Base-by-base conservation (phyloP, 2,888 invertebrate genomes). In the Omphaloscelis lunosa region DNA sequence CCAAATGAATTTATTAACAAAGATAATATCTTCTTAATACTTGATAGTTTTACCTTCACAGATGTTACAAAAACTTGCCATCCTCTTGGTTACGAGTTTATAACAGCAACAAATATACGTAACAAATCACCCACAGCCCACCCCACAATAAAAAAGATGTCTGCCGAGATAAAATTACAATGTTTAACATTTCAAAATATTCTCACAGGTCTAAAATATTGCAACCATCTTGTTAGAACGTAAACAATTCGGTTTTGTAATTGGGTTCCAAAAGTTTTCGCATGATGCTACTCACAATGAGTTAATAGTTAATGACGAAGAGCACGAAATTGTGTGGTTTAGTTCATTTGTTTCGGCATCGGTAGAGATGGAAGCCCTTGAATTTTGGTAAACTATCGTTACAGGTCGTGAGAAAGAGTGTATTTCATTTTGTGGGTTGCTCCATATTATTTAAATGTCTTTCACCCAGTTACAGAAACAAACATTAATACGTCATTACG, bases 141-240 rank as follows among this genome's bases (percentile, higher is more conserved):
- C 53, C 75, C 63, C 51, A 41, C 67, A 53, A 6, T 34, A 27
- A 58, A 29, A 63, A 71, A 75, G 85, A 81, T 81, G 76, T 48
- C 23, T 11, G 17, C 29, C 5, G 3, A 56, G 86, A 86, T 86
- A 77, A 85, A 41, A 74, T 75, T 69, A 86, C 87, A 82, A 84
- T 86, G 87, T 86, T 84, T 65, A 74, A 29, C 67, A 72, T 86
- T 86, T 62, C 87, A 76, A 75, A 87, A 86, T 17, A 29, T 74
- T 86, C 86, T 66, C 86, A 86, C 87, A 74, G 45, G 15, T 66
- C 34, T 45, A 63, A 69, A 84, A 72, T 66, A 81, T 72, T 75
- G 68, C 68, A 48, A 48, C 0, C 53, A 72, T 75, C 71, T 80
- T 72, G 85, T 82, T 72, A 45, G 8, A 84, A 23, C 70, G 58